Percentiles rank a stretch among this genome's conserved stretches.
These are phyloP conservation scores for Amphipyra berbera DNA, from an alignment of 2,888 invertebrate genomes.

Conservation along the genomic window DNA sequence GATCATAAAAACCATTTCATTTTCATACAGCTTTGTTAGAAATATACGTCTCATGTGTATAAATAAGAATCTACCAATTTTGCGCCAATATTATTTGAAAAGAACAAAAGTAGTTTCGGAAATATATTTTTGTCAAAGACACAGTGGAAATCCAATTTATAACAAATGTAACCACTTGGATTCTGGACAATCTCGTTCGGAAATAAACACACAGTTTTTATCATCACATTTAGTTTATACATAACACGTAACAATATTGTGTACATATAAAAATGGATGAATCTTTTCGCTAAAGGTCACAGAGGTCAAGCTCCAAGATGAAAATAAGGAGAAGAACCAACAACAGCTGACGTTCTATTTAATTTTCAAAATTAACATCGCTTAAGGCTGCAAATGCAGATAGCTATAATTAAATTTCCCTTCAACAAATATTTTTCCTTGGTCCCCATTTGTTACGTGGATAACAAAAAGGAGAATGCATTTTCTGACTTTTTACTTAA, in stretches of 20 bases:
- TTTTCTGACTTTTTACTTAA: slow-evolving; percentile 38
- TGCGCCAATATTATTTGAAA: slow-evolving; percentile 44
- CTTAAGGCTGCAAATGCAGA: slow-evolving; percentile 32
- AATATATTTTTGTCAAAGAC: slow-evolving; percentile 44
- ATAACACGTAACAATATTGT: background rate
- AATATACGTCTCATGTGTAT: slow-evolving; percentile 5
- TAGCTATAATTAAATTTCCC: slow-evolving; percentile 44
- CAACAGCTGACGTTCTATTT: slow-evolving; percentile 13
- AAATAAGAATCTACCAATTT: slow-evolving; percentile 32
- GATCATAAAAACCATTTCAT: background rate
- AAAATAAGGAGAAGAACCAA: background rate
- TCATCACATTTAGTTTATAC: slow-evolving; percentile 1
- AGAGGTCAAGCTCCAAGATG: background rate
- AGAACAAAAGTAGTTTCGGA: slow-evolving; percentile 47
- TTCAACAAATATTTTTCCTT: slow-evolving; percentile 38
- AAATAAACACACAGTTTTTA: slow-evolving; percentile 32
- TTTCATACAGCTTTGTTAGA: slow-evolving; percentile 4
- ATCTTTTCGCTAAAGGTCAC: background rate
- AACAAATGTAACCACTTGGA: slow-evolving; percentile 42
- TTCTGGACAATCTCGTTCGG: slow-evolving; percentile 30
- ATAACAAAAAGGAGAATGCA: slow-evolving; percentile 43
- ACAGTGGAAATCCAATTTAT: slow-evolving; percentile 53
- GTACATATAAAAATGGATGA: background rate
- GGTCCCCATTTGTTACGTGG: slow-evolving; percentile 26
- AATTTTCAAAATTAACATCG: slow-evolving; percentile 36